Percentiles rank a stretch among this genome's conserved stretches.
Evolutionary conservation across 2,113 vertebrate genomes (phyloP).

Genomic region (Dicerorhinus sumatrensis): DNA sequence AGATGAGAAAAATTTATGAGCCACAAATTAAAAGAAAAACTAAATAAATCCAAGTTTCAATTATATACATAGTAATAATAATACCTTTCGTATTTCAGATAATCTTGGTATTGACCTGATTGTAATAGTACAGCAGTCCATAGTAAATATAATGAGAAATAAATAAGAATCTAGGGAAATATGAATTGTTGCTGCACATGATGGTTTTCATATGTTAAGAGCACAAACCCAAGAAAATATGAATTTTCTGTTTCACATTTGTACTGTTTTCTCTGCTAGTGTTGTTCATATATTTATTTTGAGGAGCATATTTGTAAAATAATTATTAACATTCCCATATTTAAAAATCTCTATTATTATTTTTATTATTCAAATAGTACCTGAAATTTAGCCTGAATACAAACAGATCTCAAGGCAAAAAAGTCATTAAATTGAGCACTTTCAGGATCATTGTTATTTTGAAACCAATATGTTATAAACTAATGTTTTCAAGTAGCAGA

Average conservation of each 20-base stretch:
- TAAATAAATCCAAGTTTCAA: background rate
- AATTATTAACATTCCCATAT: background rate
- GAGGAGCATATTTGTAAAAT: background rate
- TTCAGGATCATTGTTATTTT: constrained; percentile 11
- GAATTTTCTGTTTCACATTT: background rate
- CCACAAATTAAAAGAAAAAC: background rate
- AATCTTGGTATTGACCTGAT: background rate
- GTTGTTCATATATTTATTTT: background rate
- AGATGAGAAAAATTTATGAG: background rate
- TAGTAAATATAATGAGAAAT: background rate
- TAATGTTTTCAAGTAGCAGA: background rate
- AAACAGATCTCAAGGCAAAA: background rate
- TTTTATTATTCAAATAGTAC: constrained; percentile 18
- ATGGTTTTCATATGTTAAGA: background rate
- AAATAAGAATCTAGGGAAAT: background rate
- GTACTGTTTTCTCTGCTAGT: background rate
- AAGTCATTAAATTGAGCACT: background rate
- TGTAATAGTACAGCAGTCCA: background rate
- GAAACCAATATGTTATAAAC: background rate
- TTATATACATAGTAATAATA: background rate
- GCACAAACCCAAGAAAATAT: background rate
- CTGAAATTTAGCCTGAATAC: background rate
- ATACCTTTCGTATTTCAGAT: background rate
- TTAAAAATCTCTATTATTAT: background rate
- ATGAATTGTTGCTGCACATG: background rate